Base-by-base conservation (phyloP, 2,113 vertebrate genomes). In the Zeus faber region DNA sequence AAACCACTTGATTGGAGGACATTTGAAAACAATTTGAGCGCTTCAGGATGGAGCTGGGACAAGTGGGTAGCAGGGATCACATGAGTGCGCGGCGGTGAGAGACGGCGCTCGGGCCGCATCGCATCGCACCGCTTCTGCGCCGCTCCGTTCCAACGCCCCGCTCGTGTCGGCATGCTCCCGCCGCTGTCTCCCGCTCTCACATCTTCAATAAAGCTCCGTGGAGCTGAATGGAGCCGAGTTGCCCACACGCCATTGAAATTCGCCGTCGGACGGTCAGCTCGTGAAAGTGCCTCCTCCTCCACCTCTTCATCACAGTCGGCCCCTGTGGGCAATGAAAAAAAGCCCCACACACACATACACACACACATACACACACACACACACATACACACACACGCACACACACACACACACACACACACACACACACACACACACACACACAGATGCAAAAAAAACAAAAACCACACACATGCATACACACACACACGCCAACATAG, bases 191-290 rank as follows among this genome's bases (percentile, higher is more conserved):
- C 4, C 9, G 4, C 43, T 37, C 56, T 72, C 58, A 69, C 46
- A 26, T 57, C 54, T 49, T 72, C 69, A 65, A 59, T 60, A 65
- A 67, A 67, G 54, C 40, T 47, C 43, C 29, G 44, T 62, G 57
- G 68, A 61, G 55, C 47, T 74, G 72, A 81, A 76, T 77, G 65
- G 62, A 80, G 45, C 57, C 65, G 56, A 57, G 70, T 64, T 63
- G 65, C 43, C 2, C 43, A 53, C 67, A 52, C 62, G 68, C 41
- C 51, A 53, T 3, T 50, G 67, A 79, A 75, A 77, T 79, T 64
- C 77, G 62, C 74, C 65, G 68, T 39, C 54, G 58, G 39, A 24
- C 72, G 65, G 62, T 49, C 60, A 56, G 68, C 74, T 63, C 60
- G 40, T 39, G 31, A 46, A 55, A 62, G 47, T 64, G 63, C 70